A percentile compares a stretch with the other conserved stretches of the same genome.
Evolutionary conservation across 1,140 invertebrate genomes (phyloP).

Genomic region (Mamestra configurata): DNA sequence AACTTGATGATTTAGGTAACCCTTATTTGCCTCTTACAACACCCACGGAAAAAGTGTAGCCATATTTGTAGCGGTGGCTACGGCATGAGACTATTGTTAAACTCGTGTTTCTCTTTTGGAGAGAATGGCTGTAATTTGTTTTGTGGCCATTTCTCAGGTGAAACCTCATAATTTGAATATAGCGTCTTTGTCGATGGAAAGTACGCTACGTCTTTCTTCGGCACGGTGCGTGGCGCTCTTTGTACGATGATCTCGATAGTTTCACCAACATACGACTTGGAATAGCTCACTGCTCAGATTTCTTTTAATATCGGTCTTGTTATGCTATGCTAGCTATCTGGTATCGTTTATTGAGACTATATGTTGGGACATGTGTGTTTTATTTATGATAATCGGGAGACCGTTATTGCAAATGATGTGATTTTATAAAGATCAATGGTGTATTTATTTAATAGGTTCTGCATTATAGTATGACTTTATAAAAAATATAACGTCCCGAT

Average conservation of each 20-base stretch:
- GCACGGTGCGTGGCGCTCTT: conserved; percentile 70
- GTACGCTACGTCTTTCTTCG: conserved; percentile 62
- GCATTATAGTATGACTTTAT: neutral
- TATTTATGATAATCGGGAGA: conserved; percentile 10
- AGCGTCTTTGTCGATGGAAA: conserved; percentile 68
- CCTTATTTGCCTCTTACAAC: conserved; percentile 13
- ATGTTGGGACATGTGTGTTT: neutral
- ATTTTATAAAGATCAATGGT: neutral
- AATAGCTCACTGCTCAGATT: conserved; percentile 62
- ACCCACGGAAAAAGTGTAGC: conserved; percentile 27
- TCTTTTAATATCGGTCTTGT: conserved; percentile 60
- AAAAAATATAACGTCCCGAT: neutral
- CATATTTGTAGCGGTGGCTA: conserved; percentile 19
- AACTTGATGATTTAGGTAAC: conserved; percentile 5
- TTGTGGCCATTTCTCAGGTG: conserved; percentile 58
- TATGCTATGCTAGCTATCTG: conserved; percentile 29
- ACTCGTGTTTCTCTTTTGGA: conserved; percentile 33
- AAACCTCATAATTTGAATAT: conserved; percentile 67
- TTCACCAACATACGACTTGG: conserved; percentile 68
- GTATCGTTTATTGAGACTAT: conserved; percentile 12
- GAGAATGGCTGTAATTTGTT: conserved; percentile 49
- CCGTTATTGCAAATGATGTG: conserved; percentile 8
- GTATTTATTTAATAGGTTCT: conserved; percentile 18
- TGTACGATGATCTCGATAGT: conserved; percentile 75
- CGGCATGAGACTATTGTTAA: conserved; percentile 18